phyloP scores from a whole-genome alignment of 2,797 vertebrate species.

The Mallotus villosus region DNA sequence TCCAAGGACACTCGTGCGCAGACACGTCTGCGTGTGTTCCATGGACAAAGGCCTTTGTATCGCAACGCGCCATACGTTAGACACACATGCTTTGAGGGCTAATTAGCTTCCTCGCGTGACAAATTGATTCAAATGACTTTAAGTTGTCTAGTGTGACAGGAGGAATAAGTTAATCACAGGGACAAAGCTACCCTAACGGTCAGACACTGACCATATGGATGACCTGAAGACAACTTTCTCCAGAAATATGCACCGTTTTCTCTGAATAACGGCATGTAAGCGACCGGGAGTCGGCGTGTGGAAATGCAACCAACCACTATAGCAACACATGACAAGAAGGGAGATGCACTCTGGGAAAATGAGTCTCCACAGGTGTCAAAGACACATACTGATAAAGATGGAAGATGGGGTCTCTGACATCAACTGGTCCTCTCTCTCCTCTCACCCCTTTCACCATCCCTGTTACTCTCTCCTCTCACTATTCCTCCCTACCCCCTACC shows the following conservation, averaged over 20 bases:
- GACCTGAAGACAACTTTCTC: background rate
- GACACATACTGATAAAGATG: background rate
- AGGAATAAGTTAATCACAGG: background rate
- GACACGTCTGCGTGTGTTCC: background rate
- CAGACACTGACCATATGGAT: background rate
- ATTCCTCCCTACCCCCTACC: slow-evolving; percentile 4
- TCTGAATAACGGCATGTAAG: background rate
- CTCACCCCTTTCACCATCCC: background rate
- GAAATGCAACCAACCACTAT: no score
- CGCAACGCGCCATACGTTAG: no score
- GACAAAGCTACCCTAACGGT: background rate
- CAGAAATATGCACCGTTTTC: background rate
- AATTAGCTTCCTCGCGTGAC: background rate
- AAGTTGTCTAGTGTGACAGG: background rate
- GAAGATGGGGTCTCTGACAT: background rate
- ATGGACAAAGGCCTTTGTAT: no score
- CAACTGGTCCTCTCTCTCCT: background rate
- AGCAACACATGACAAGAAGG: background rate
- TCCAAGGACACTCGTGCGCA: background rate
- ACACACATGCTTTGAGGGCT: background rate
- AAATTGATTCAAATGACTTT: background rate
- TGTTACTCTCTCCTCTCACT: background rate
- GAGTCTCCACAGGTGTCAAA: background rate
- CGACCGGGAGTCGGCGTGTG: background rate
- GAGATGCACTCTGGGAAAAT: background rate